Conservation (phyloP, 2,113 vertebrate genomes). For the Halichoeres trimaculatus region DNA sequence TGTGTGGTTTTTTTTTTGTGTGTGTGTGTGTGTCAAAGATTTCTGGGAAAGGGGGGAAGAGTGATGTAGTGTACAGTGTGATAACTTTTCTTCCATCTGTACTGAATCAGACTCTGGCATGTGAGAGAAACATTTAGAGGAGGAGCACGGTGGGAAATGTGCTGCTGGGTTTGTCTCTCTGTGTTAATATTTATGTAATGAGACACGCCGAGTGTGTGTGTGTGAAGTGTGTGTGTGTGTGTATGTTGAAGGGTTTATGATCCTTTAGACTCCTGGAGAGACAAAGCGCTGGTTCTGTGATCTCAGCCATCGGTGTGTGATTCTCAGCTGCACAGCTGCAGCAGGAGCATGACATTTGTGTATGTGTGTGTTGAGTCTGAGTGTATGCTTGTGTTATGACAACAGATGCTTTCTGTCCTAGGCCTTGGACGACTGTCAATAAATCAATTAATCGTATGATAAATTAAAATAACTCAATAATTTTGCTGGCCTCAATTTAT, state of each 20-base stretch:
- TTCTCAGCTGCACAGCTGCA: not conserved
- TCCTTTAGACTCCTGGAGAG: too few species aligned
- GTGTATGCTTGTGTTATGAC: too few species aligned
- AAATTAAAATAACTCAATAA: too few species aligned
- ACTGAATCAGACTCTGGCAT: conserved; percentile 34
- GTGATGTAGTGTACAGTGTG: conserved; percentile 22
- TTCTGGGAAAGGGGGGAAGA: not conserved
- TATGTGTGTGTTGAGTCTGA: too few species aligned
- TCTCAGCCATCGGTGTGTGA: not conserved
- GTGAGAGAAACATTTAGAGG: conserved; percentile 29
- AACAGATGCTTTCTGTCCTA: too few species aligned
- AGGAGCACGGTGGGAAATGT: conserved; percentile 25
- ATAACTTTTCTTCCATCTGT: conserved; percentile 61
- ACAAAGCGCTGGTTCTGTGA: not conserved
- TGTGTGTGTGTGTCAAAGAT: conserved; percentile 1
- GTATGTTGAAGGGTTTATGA: not conserved
- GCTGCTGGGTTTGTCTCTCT: conserved; percentile 43
- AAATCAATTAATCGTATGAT: too few species aligned
- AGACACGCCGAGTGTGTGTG: conserved; percentile 25
- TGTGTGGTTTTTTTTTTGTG: conserved; percentile 1
- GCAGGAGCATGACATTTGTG: too few species aligned
- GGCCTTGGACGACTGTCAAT: too few species aligned
- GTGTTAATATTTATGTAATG: conserved; percentile 70
- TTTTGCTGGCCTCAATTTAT: too few species aligned
- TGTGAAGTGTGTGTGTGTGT: not conserved